Evolutionary conservation across 2,888 invertebrate genomes (phyloP), one percentile per base, ranked within the genome.

Genomic region (Bombylius discolor): DNA sequence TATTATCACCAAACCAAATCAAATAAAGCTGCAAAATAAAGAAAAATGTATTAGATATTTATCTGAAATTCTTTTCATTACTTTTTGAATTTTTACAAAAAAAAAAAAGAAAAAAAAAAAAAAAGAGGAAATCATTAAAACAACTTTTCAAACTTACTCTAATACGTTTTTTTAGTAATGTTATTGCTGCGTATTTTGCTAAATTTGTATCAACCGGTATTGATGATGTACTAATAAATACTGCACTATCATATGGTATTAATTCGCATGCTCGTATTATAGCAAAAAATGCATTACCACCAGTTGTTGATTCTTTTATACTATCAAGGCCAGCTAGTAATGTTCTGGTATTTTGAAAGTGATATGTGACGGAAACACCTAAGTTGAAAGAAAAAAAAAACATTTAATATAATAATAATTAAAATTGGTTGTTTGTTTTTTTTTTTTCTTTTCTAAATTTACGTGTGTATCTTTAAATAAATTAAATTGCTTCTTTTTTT

Each of bases 201-300:
- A 77, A 65, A 62, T 76, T 73, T 11, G 73, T 73, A 62, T 83
- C 83, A 3, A 75, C 77, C 42, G 79, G 76, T 31, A 76, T 77
- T 44, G 75, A 71, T 56, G 81, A 80, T 0, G 81, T 80, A 57
- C 83, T 76, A 48, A 84, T 69, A 64, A 85, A 78, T 11, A 84
- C 73, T 0, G 81, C 83, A 59, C 81, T 80, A 65, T 82, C 81
- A 60, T 79, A 79, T 0, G 83, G 82, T 53, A 84, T 77, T 58
- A 80, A 63, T 59, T 80, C 79, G 0, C 79, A 78, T 1, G 83
- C 82, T 36, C 79, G 77, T 0, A 81, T 70, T 39, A 83, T 69
- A 0, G 81, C 81, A 52, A 77, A 72, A 76, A 83, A 81, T 0
- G 79, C 78, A 7, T 79, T 78, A 13, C 81, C 81, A 48, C 73